Evolutionary conservation across 2,888 invertebrate genomes (phyloP), one percentile per base, ranked within the genome.

Genomic region (Oxycera nigricornis): DNA sequence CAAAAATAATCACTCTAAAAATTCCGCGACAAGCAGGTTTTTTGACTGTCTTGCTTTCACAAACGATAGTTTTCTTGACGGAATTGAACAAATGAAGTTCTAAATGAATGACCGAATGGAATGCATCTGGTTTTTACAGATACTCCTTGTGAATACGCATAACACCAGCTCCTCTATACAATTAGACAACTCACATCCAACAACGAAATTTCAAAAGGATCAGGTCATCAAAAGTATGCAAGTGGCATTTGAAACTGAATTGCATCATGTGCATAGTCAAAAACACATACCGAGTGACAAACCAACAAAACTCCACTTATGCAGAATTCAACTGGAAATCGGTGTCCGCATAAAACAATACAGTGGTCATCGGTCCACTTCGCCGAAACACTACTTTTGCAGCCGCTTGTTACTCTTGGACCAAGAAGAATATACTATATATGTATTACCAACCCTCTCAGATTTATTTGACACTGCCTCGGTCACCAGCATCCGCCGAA

Each of bases 301-400:
- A 55, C 55, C 70, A 70, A 52, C 70, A 52, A 52, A 70, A 70
- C 35, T 55, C 55, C 70, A 70, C 55, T 70, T 70, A 24, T 52
- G 35, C 52, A 26, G 30, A 52, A 70, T 31, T 52, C 55, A n/a
- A n/a, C n/a, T n/a, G n/a, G 52, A 70, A 70, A 70, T 70, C 35
- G 70, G 55, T 70, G 70, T 31, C 70, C 55, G 31, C 55, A 28
- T 6, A 28, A 26, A 35, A 62, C 22, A 62, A 62, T 59, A 2
- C 59, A 59, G 30, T 59, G 59, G 59, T 59, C 4, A 6, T n/a
- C 50, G 50, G 14, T 55, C 24, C 55, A 55, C 22, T 55, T n/a
- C 14, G 14, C 46, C 20, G 17, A 55, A 55, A 1, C 22, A 22
- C 55, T 55, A 55, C 24, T 55, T 55, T 55, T 55, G 22, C 2